Conservation (phyloP, 2,888 invertebrate genomes). For the Luffia ferchaultella region DNA sequence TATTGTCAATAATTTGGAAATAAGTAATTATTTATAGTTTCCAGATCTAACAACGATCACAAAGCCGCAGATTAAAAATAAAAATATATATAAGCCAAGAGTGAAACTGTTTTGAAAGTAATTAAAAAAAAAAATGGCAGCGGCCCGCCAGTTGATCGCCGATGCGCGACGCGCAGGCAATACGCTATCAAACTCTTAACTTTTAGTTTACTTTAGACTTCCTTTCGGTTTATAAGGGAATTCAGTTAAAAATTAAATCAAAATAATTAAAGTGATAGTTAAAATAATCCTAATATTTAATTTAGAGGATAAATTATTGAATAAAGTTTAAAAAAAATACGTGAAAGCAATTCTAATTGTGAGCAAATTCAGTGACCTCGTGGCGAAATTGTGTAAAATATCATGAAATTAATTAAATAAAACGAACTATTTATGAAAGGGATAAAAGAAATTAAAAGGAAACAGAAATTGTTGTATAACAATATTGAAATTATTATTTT, state of each 20-base stretch:
- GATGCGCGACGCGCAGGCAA: not conserved
- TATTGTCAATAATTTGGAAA: no score
- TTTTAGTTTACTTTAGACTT: not conserved
- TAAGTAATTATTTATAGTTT: no score
- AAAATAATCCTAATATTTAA: not conserved
- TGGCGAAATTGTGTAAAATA: not conserved
- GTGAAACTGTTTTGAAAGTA: no score
- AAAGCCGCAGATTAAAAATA: no score
- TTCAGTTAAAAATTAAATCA: not conserved
- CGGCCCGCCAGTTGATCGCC: not conserved
- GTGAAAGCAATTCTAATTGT: not conserved
- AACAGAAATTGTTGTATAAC: not conserved
- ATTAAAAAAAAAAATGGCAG: not conserved
- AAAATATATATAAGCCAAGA: no score
- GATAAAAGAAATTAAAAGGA: not conserved
- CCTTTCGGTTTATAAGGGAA: not conserved
- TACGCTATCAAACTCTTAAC: not conserved
- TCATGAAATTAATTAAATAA: not conserved
- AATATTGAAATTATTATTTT: no score
- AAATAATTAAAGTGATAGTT: not conserved
- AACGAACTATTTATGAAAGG: not conserved
- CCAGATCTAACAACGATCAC: no score
- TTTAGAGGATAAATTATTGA: not conserved
- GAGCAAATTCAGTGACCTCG: not conserved
- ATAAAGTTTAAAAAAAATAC: not conserved